Conservation (phyloP, 2,113 vertebrate genomes). For the Chionodraco myersi region DNA sequence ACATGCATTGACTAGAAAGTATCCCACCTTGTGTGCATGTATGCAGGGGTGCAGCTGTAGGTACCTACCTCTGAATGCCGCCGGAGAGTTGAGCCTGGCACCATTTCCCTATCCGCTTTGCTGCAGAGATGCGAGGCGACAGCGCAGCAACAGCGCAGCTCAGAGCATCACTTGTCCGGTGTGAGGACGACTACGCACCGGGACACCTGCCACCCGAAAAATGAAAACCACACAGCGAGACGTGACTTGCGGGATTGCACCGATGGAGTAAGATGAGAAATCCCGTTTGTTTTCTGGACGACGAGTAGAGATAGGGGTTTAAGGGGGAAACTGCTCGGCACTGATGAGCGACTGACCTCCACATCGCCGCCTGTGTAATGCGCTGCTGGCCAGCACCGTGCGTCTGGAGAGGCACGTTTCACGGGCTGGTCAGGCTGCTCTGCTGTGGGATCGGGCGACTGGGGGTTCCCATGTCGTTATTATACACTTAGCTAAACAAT, state of each 20-base stretch:
- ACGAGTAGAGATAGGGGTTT: not conserved
- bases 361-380: constrained; percentile 38
- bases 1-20: constrained; percentile 69
- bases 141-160: constrained; percentile 65
- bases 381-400: constrained; percentile 44
- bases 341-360: constrained; percentile 62
- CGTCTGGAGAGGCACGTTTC: constrained; percentile 56
- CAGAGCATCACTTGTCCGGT: constrained; percentile 51
- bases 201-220: constrained; percentile 51
- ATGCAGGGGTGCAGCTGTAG: constrained; percentile 36
- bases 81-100: constrained; percentile 22
- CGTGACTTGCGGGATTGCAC: constrained; percentile 43
- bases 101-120: constrained; percentile 44
- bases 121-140: constrained; percentile 49
- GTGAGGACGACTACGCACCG: constrained; percentile 41
- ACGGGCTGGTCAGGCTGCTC: constrained; percentile 11
- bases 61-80: constrained; percentile 67
- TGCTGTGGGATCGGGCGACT: not conserved
- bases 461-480: not conserved
- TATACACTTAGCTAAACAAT: not conserved
- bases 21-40: not conserved
- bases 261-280: constrained; percentile 37
- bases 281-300: constrained; percentile 18
- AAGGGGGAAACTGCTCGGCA: not conserved
- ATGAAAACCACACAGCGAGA: constrained; percentile 26